phyloP scores from a whole-genome alignment of 2,888 invertebrate genomes.

The Endomychus coccineus region DNA sequence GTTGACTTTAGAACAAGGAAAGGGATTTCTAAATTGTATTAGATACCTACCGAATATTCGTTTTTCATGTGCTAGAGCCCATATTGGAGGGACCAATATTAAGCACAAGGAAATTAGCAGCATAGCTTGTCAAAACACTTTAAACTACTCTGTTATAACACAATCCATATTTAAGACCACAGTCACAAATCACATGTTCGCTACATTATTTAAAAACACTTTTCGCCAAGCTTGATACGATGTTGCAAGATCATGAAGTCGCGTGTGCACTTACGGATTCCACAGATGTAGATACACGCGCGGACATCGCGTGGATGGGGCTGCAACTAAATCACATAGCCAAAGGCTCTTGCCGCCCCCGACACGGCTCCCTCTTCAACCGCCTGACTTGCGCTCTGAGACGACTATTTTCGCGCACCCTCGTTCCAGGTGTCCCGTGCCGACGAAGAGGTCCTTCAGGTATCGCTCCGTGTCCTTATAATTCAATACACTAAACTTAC shows the following conservation, averaged over 20 bases:
- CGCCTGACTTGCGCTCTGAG: constrained; percentile 40
- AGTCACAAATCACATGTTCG: constrained; percentile 13
- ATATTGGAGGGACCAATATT: too few species aligned
- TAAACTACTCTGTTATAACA: too few species aligned
- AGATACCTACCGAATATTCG: too few species aligned
- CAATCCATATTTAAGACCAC: not conserved
- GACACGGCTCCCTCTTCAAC: constrained; percentile 36
- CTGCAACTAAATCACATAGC: constrained; percentile 42
- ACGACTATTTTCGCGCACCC: constrained; percentile 35
- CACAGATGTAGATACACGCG: constrained; percentile 20
- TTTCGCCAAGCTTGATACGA: too few species aligned
- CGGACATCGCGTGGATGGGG: constrained; percentile 36
- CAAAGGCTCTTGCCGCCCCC: constrained; percentile 41
- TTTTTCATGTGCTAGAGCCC: too few species aligned
- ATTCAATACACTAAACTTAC: too few species aligned
- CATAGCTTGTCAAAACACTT: too few species aligned
- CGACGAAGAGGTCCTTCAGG: constrained; percentile 15
- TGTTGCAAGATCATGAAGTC: too few species aligned
- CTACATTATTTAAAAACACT: constrained; percentile 20
- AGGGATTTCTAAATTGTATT: too few species aligned
- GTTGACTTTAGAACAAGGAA: too few species aligned
- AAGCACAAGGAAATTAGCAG: too few species aligned
- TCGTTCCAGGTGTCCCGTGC: constrained; percentile 18
- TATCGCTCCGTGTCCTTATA: too few species aligned
- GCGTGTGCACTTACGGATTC: constrained; percentile 32